Evolutionary conservation across 2,797 vertebrate genomes (phyloP), one percentile per base, ranked within the genome.

Genomic region (Stomatorhinus walkeri): DNA sequence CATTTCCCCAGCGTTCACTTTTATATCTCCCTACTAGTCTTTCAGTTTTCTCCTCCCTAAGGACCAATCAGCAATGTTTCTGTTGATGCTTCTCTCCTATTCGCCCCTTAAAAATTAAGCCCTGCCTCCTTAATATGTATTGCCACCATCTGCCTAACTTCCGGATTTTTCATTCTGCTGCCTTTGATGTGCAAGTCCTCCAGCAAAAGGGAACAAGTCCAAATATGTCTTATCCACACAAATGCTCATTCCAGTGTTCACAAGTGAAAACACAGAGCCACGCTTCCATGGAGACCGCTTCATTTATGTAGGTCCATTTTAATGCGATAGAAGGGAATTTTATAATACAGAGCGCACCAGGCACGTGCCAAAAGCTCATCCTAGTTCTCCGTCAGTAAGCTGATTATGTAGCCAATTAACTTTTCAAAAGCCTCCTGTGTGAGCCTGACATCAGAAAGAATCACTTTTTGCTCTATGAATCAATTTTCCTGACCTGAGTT

Each of bases 391-490:
- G 61, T 43, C 90, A 88, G 87, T 90, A 91, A 91, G 90, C 89
- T 84, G 91, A 92, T 92, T 91, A 91, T 91, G 90, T 90, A 88
- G 92, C 91, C 90, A 92, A 92, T 92, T 92, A 92, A 90, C 91
- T 89, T 91, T 92, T 91, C 85, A 89, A 87, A 90, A 90, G 84
- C 43, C 87, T 88, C 46, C 76, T 85, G 88, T 90, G 90, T 90
- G 87, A 91, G 90, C 87, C 88, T 43, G 72, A 90, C 90, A 91
- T 90, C 49, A 90, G 89, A 91, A 90, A 87, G 90, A 89, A 85
- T 54, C 51, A 32, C 89, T 87, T 79, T 89, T 19, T 52, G 14
- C 61, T 64, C 64, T 83, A 89, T 84, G 54, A 85, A 89, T 88
- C 87, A 49, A 85, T 88, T 89, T 88, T 88, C n/a, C 32, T 28